phyloP scores from a whole-genome alignment of 1,140 invertebrate species.

The Bombus picipes region DNA sequence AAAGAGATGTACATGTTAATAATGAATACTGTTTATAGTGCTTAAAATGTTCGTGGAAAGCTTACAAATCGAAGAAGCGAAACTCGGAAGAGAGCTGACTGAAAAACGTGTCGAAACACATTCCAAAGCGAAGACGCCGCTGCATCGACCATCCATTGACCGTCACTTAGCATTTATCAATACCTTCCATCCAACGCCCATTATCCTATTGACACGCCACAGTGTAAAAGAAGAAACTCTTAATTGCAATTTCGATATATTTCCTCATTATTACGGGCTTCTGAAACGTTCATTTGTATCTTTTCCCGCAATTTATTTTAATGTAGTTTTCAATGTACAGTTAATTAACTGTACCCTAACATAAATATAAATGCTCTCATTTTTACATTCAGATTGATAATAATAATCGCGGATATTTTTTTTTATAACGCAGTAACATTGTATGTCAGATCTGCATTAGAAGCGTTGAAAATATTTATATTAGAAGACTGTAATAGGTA shows the following conservation, averaged over 20 bases:
- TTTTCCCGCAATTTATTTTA: neutral
- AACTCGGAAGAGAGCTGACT: neutral
- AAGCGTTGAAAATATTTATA: too few relatives aligned
- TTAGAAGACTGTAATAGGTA: too few relatives aligned
- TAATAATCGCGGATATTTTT: too few relatives aligned
- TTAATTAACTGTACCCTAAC: too few relatives aligned
- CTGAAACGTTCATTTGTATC: neutral
- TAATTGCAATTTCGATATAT: conserved; percentile 28
- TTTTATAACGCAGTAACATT: too few relatives aligned
- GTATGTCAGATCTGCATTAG: too few relatives aligned
- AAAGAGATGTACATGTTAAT: too few relatives aligned
- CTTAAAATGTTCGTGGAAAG: conserved; percentile 38
- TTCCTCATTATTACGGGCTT: neutral
- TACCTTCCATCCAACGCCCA: conserved; percentile 41
- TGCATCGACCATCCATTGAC: conserved; percentile 47
- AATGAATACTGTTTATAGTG: neutral
- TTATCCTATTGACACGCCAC: conserved; percentile 36
- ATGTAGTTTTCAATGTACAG: neutral
- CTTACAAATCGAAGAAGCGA: conserved; percentile 20
- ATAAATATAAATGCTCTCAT: too few relatives aligned
- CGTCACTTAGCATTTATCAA: conserved; percentile 72
- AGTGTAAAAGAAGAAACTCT: conserved; percentile 14
- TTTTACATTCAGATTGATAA: too few relatives aligned
- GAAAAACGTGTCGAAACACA: conserved; percentile 54
- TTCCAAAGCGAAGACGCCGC: conserved; percentile 60